Conservation (phyloP, 2,888 invertebrate genomes). For the Chironomus riparius region DNA sequence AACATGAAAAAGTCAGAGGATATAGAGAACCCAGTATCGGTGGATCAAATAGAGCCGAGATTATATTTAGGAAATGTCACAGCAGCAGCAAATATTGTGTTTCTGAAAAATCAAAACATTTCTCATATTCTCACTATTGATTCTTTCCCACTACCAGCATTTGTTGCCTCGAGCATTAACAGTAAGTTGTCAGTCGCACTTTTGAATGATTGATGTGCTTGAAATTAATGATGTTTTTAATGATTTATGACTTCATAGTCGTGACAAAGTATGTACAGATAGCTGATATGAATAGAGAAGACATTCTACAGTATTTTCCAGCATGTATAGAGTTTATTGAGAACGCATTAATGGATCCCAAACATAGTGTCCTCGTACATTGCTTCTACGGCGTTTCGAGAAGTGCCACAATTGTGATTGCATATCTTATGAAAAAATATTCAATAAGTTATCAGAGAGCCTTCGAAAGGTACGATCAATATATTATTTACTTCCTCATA, state of each 20-base stretch:
- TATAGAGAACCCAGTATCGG: conserved; percentile 9
- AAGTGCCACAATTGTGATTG: conserved; percentile 79
- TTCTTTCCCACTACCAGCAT: conserved; percentile 70
- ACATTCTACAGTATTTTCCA: conserved; percentile 69
- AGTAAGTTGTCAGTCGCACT: background rate
- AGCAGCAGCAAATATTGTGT: conserved; percentile 64
- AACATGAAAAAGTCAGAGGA: background rate
- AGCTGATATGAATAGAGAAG: conserved; percentile 76
- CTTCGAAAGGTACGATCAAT: conserved; percentile 43
- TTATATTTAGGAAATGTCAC: conserved; percentile 57
- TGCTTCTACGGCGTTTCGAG: conserved; percentile 89
- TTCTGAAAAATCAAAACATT: conserved; percentile 56
- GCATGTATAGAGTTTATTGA: conserved; percentile 69
- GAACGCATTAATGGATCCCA: conserved; percentile 50
- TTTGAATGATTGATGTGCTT: conserved; percentile 63
- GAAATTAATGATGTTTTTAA: background rate
- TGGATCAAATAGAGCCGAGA: conserved; percentile 13
- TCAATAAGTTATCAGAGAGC: conserved; percentile 64
- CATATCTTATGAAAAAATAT: conserved; percentile 80
- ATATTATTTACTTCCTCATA: background rate
- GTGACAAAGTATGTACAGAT: conserved; percentile 12
- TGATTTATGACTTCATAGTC: background rate
- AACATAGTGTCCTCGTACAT: conserved; percentile 72
- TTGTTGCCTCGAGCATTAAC: conserved; percentile 44
- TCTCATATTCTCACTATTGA: conserved; percentile 75